A percentile compares a stretch with the other conserved stretches of the same genome.
Evolutionary conservation across 2,113 vertebrate species (phyloP).

Genomic region (Nerophis lumbriciformis): DNA sequence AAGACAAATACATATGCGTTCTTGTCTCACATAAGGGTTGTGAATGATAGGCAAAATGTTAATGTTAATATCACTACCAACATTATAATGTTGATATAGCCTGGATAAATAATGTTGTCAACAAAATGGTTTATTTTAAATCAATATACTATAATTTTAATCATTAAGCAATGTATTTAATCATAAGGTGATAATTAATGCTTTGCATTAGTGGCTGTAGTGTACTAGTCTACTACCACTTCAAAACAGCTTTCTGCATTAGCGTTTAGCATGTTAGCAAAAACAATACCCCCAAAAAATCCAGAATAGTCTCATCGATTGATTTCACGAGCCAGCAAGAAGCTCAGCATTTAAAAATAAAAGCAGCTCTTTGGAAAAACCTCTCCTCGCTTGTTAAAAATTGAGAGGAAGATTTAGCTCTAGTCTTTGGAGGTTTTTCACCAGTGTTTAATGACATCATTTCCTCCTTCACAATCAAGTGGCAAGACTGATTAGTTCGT

Average conservation of each 20-base stretch:
- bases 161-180: too few species aligned
- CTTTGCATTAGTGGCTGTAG: too few species aligned
- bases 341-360: background rate
- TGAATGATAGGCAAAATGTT: too few species aligned
- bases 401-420: background rate
- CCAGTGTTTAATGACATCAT: conserved; percentile 14
- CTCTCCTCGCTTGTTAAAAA: background rate
- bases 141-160: too few species aligned
- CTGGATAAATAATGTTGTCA: too few species aligned
- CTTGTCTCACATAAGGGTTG: too few species aligned
- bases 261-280: conserved; percentile 13
- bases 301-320: background rate
- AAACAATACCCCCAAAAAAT: background rate
- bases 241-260: background rate
- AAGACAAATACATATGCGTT: too few species aligned
- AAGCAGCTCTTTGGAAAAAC: background rate
- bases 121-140: too few species aligned
- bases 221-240: too few species aligned
- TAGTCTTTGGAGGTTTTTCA: background rate
- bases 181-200: too few species aligned
- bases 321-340: conserved; percentile 6
- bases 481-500: conserved; percentile 26
- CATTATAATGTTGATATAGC: too few species aligned
- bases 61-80: too few species aligned
- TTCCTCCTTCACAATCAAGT: conserved; percentile 24